Conservation (phyloP, 1,140 invertebrate species). For the Tetramorium simillimum region DNA sequence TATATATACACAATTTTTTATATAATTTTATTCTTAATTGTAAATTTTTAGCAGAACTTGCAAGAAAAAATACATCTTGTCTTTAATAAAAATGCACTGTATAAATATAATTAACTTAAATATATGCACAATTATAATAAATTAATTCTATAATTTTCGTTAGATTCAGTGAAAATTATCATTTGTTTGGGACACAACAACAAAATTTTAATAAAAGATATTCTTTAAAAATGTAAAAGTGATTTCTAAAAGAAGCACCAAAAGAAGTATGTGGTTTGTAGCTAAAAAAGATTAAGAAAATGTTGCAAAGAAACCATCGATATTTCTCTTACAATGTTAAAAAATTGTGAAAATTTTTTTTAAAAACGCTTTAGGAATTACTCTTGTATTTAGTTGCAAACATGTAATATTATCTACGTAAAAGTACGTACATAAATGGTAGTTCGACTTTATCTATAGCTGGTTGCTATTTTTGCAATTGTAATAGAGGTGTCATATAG, state of each 20-base stretch:
- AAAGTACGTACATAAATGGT: neutral
- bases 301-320: neutral
- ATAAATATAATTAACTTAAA: neutral
- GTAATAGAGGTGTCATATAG: neutral
- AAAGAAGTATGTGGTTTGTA: neutral
- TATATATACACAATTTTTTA: too few species aligned
- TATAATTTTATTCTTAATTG: neutral
- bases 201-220: neutral
- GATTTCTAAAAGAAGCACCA: neutral
- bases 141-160: neutral
- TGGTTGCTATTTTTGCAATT: constrained; percentile 19
- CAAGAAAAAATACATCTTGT: neutral
- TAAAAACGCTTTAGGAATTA: neutral
- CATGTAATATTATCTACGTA: neutral
- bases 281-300: neutral
- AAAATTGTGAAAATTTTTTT: neutral
- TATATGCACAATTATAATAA: neutral
- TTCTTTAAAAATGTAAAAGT: neutral
- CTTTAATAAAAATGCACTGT: neutral
- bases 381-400: neutral
- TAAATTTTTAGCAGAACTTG: neutral
- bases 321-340: neutral
- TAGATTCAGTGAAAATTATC: neutral
- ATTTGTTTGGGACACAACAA: neutral
- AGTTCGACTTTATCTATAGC: neutral